These are phyloP conservation scores for Sinhomidia bicolor DNA, from an alignment of 2,888 invertebrate species.

Conservation along the genomic window DNA sequence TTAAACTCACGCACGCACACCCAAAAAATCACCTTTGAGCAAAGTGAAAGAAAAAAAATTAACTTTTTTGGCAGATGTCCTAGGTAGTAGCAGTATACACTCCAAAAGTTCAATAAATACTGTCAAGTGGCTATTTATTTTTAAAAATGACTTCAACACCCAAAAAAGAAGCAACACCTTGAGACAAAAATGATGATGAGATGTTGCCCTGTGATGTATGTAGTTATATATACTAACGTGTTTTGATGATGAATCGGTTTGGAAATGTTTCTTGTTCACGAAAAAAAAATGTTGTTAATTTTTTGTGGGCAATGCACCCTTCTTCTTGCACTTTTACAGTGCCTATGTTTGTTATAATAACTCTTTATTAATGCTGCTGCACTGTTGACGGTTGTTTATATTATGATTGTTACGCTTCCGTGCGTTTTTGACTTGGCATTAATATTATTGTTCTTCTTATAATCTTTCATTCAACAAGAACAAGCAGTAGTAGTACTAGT, in stretches of 20 bases:
- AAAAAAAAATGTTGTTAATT: conserved; percentile 39
- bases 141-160: conserved; percentile 12
- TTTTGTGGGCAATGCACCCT: conserved; percentile 17
- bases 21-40: background rate
- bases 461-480: conserved; percentile 30
- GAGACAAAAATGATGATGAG: background rate
- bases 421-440: background rate
- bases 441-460: background rate
- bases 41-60: background rate
- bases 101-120: conserved; percentile 5
- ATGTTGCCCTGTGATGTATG: background rate
- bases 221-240: too few relatives aligned
- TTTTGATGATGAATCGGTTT: conserved; percentile 5
- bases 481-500: background rate
- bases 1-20: background rate
- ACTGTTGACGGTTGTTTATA: conserved; percentile 31
- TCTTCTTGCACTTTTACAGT: conserved; percentile 13
- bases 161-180: background rate
- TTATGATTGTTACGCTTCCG: conserved; percentile 45
- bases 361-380: background rate
- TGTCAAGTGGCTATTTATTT: conserved; percentile 30
- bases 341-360: background rate
- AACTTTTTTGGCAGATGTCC: conserved; percentile 13
- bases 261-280: background rate
- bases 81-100: background rate